phyloP scores from a whole-genome alignment of 35 echinoderm and acorn worm genomes.

The Strongylocentrotus purpuratus region DNA sequence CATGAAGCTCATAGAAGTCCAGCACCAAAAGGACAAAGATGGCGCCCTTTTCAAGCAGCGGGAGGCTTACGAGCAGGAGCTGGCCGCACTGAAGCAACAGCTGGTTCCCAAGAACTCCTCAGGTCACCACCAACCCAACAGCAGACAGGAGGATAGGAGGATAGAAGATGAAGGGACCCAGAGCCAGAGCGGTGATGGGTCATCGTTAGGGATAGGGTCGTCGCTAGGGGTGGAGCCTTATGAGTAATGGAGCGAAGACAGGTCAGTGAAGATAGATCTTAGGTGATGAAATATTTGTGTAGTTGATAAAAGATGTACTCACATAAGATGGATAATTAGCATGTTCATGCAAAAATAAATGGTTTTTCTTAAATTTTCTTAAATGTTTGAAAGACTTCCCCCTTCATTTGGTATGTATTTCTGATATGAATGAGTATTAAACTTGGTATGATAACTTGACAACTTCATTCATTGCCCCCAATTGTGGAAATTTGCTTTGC shows the following conservation, averaged over 20 bases:
- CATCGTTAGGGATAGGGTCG: neutral
- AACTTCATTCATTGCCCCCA: no score
- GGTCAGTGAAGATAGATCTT: slow-evolving; percentile 40
- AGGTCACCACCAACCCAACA: neutral
- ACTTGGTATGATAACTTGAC: no score
- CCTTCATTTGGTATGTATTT: no score
- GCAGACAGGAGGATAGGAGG: slow-evolving; percentile 21
- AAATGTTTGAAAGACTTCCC: no score
- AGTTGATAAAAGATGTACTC: no score
- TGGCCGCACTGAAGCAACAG: slow-evolving; percentile 84
- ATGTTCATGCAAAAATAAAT: no score
- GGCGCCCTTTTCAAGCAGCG: slow-evolving; percentile 88
- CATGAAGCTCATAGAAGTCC: slow-evolving; percentile 89
- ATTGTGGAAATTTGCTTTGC: no score
- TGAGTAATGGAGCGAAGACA: slow-evolving; percentile 70
- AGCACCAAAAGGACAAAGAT: slow-evolving; percentile 98
- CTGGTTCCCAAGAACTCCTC: slow-evolving; percentile 59
- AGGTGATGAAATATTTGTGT: slow-evolving; percentile 77
- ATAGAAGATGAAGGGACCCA: slow-evolving; percentile 46
- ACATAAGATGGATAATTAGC: no score
- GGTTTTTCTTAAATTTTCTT: no score
- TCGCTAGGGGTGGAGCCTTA: slow-evolving; percentile 9
- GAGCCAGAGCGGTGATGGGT: slow-evolving; percentile 31
- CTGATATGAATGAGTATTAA: no score
- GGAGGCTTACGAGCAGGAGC: slow-evolving; percentile 84